phyloP scores from a whole-genome alignment of 2,113 vertebrate genomes.

The Mohoua ochrocephala region DNA sequence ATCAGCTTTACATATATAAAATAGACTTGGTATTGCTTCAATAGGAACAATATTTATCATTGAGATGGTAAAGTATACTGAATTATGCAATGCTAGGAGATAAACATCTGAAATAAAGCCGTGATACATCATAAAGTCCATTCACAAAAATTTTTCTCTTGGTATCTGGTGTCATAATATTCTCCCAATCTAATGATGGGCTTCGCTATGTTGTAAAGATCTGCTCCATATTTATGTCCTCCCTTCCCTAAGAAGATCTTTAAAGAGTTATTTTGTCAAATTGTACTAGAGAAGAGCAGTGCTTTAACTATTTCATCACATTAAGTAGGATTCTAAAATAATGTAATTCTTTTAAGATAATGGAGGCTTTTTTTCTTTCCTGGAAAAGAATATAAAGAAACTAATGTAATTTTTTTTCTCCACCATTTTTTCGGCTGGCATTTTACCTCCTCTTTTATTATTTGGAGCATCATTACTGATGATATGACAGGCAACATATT shows the following conservation, averaged over 20 bases:
- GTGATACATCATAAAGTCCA: neutral
- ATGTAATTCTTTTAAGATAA: constrained; percentile 29
- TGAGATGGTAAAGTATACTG: neutral
- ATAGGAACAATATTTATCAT: neutral
- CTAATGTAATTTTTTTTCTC: neutral
- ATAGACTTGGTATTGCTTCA: neutral
- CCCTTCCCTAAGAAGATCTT: neutral
- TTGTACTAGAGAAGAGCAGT: neutral
- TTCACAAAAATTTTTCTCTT: neutral
- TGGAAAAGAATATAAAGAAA: constrained; percentile 36
- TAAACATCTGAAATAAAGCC: neutral
- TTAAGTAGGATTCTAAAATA: constrained; percentile 21
- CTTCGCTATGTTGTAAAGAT: neutral
- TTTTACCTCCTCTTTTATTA: neutral
- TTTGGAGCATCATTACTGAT: constrained; percentile 45
- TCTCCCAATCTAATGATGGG: neutral
- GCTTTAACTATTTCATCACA: constrained; percentile 39
- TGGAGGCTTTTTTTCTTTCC: constrained; percentile 5
- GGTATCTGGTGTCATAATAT: neutral
- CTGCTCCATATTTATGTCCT: neutral
- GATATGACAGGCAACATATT: constrained; percentile 60
- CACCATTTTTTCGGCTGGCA: neutral
- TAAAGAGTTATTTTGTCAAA: constrained; percentile 5
- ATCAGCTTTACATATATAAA: neutral
- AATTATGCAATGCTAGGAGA: neutral